Evolutionary conservation across 1,140 invertebrate genomes (phyloP).

Genomic region (Babylonia areolata): DNA sequence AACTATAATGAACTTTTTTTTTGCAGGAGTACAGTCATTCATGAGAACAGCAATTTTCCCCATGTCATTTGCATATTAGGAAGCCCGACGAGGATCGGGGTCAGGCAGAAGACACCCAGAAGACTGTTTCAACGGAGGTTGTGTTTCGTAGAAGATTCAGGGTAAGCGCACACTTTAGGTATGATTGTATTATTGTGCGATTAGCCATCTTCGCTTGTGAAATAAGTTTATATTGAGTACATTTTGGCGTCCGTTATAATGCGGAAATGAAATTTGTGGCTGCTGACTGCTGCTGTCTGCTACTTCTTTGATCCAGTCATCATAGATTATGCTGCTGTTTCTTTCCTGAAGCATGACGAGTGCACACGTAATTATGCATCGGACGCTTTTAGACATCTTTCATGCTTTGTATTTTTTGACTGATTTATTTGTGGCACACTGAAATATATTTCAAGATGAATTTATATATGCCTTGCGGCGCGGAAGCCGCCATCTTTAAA

Average conservation of each 20-base stretch:
- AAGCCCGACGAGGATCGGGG: conserved; percentile 36
- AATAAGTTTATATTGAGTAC: not conserved
- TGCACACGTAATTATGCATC: not conserved
- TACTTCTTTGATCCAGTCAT: conserved; percentile 15
- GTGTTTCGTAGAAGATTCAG: conserved; percentile 9
- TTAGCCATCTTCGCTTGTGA: not conserved
- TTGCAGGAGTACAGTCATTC: not conserved
- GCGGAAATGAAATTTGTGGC: conserved; percentile 1
- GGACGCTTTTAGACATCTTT: not conserved
- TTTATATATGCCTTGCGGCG: conserved; percentile 6
- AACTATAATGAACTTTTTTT: too few relatives aligned
- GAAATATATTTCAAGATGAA: not conserved
- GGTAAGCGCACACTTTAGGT: not conserved
- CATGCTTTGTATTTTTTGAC: not conserved
- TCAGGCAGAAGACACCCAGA: conserved; percentile 22
- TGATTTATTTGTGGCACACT: not conserved
- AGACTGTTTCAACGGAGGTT: not conserved
- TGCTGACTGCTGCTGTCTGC: conserved; percentile 32
- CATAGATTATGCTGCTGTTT: not conserved
- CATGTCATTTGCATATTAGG: conserved; percentile 42
- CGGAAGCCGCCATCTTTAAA: conserved; percentile 39
- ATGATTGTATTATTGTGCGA: not conserved
- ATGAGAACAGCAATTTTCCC: conserved; percentile 29
- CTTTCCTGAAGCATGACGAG: not conserved
- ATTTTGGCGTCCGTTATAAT: not conserved